Evolutionary conservation across 2,888 invertebrate genomes (phyloP), one percentile per base, ranked within the genome.

Genomic region (Hecatera dysodea): DNA sequence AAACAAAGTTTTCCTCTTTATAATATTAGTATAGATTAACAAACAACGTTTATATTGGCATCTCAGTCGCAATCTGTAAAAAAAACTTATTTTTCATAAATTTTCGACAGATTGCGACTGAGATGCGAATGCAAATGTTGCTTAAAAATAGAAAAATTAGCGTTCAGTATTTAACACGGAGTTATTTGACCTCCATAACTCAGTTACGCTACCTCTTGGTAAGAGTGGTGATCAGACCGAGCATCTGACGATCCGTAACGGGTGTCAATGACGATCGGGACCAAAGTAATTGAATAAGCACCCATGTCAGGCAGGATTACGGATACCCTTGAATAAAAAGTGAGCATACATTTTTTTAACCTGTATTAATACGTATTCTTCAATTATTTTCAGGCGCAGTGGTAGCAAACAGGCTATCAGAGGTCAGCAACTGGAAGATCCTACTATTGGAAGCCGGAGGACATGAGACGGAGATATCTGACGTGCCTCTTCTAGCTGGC

Each of bases 401-500:
- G 12, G 96, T 98, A 19, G 98, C 98, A 0, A 98, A 98, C 91
- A 97, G 98, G 56, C 92, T 98, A 33, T 97, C 98, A 44, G 98
- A 98, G 91, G 96, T 98, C 27, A 97, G 97, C 75, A 96, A 97
- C 79, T 98, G 98, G 98, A 98, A 97, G 78, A 97, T 98, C 0
- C 94, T 99, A 4, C 93, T 99, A 0, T 88, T 99, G 80, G 98
- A 99, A 93, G 98, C 98, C 1, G 98, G 98, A 1, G 98, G 98
- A 1, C 98, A 98, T 92, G 98, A 99, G 93, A 98, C 98, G 0
- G 98, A 98, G 92, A 97, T 98, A 87, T 98, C 98, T 0, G 98
- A 99, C 88, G 98, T 98, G 1, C 98, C 98, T 0, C 95, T 98
- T 5, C 96, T 99, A 89, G 98, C 99, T 0, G 98, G 98, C 0